Percentiles rank a stretch among this genome's conserved stretches.
Conservation (phyloP, 92 coral and sea anemone genomes). For the Nematostella vectensis region DNA sequence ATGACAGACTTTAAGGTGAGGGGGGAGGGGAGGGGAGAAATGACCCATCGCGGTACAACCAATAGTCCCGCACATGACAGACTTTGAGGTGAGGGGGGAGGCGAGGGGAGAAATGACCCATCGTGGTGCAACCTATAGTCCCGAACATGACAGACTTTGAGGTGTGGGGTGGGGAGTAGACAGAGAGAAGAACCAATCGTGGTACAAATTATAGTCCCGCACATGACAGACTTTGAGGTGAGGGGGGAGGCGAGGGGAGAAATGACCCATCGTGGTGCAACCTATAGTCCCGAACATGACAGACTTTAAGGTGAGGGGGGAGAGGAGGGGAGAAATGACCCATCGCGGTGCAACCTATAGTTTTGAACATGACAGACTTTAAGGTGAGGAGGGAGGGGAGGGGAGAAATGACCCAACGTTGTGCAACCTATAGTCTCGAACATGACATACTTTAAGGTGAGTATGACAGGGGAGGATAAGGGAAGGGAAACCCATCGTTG, state of each 20-base stretch:
- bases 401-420: slow-evolving; percentile 65
- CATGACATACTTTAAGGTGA: slow-evolving; percentile 77
- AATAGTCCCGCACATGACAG: slow-evolving; percentile 82
- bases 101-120: slow-evolving; percentile 62
- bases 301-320: slow-evolving; percentile 55
- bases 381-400: too few species aligned
- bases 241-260: slow-evolving; percentile 52
- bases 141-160: slow-evolving; percentile 81
- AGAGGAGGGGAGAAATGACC: slow-evolving; percentile 53
- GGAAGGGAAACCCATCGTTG: slow-evolving; percentile 57
- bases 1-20: slow-evolving; percentile 79
- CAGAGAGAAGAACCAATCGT: slow-evolving; percentile 70
- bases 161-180: too few species aligned
- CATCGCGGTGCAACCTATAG: slow-evolving; percentile 84
- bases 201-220: slow-evolving; percentile 87
- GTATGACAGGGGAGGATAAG: too few species aligned
- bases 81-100: slow-evolving; percentile 57
- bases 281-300: slow-evolving; percentile 91
- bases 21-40: slow-evolving; percentile 49
- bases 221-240: slow-evolving; percentile 81
- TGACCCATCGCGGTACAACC: slow-evolving; percentile 93
- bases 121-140: slow-evolving; percentile 88
- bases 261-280: slow-evolving; percentile 81
- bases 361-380: slow-evolving; percentile 83
- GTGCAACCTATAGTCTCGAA: slow-evolving; percentile 93